Evolutionary conservation across 2,113 vertebrate genomes (phyloP).

Genomic region (Sterna hirundo): DNA sequence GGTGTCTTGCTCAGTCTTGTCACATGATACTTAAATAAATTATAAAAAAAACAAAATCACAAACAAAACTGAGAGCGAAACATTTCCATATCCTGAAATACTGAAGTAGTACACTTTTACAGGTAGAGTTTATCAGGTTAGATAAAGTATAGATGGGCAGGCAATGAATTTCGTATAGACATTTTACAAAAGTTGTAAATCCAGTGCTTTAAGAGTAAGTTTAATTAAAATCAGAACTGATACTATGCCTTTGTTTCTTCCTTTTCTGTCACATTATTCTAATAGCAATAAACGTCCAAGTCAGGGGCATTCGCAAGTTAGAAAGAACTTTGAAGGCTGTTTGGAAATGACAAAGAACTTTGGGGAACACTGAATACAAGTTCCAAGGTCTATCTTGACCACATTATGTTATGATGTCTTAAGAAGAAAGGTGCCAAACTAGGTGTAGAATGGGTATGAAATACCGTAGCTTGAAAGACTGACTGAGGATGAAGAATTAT

Average conservation of each 20-base stretch:
- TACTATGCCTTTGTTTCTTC: neutral
- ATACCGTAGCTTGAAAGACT: neutral
- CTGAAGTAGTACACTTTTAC: neutral
- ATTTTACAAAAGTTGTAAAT: neutral
- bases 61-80: neutral
- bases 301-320: neutral
- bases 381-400: neutral
- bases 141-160: neutral
- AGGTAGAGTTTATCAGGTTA: neutral
- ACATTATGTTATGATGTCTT: neutral
- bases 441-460: neutral
- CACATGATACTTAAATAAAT: neutral
- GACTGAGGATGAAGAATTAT: neutral
- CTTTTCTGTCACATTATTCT: neutral
- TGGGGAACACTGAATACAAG: neutral
- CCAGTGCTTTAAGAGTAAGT: neutral
- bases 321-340: neutral
- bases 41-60: neutral
- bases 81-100: neutral
- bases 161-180: neutral
- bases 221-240: neutral
- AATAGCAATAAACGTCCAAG: neutral
- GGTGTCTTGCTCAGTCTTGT: neutral
- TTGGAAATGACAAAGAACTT: neutral
- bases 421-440: neutral